A percentile compares a stretch with the other conserved stretches of the same genome.
These are phyloP conservation scores for Physocephala rufipes DNA, from an alignment of 2,888 invertebrate genomes.

Conservation along the genomic window DNA sequence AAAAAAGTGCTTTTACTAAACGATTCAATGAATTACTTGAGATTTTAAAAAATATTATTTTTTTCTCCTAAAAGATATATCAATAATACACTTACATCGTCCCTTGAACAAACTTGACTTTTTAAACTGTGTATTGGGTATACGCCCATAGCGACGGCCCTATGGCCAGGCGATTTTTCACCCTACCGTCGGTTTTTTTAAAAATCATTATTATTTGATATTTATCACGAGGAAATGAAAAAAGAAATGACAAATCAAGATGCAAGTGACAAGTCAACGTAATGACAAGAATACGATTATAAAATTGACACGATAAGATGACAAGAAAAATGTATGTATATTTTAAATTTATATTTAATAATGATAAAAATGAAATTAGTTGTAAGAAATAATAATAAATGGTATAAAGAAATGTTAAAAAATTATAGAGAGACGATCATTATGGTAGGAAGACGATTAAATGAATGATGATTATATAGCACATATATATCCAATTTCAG, in stretches of 20 bases:
- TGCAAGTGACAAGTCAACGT: not conserved
- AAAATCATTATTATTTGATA: too few relatives aligned
- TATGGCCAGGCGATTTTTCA: slow-evolving; percentile 91
- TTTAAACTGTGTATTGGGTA: slow-evolving; percentile 89
- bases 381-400: not conserved
- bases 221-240: slow-evolving; percentile 34
- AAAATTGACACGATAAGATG: not conserved
- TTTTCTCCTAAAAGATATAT: not conserved
- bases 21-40: slow-evolving; percentile 9
- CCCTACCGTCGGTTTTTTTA: slow-evolving; percentile 69
- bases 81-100: slow-evolving; percentile 80
- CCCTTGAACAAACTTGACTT: slow-evolving; percentile 85
- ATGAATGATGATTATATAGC: not conserved
- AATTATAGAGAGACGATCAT: not conserved
- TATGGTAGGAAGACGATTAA: not conserved
- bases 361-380: not conserved
- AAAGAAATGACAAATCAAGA: slow-evolving; percentile 7
- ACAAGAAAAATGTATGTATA: not conserved
- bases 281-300: not conserved
- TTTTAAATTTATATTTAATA: not conserved
- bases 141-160: slow-evolving; percentile 88
- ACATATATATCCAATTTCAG: not conserved
- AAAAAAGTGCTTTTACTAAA: slow-evolving; percentile 12
- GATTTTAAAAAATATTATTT: not conserved
- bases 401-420: not conserved